Evolutionary conservation across 2,113 vertebrate genomes (phyloP).

Genomic region (Rhabdomys dilectus): DNA sequence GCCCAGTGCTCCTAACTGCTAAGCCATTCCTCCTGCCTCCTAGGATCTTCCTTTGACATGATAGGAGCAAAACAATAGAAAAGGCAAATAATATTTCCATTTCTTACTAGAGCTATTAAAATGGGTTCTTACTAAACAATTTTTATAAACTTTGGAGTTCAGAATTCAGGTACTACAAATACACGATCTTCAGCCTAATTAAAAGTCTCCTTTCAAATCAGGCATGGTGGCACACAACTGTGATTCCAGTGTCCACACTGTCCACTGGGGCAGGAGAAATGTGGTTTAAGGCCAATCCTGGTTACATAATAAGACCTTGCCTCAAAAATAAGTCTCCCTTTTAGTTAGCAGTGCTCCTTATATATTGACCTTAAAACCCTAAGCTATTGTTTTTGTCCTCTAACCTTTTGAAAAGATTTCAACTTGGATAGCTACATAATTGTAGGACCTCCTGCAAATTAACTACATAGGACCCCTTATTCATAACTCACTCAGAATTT

Average conservation of each 20-base stretch:
- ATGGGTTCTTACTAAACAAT: slow-evolving; percentile 54
- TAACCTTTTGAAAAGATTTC: slow-evolving; percentile 9
- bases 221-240: background rate
- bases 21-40: background rate
- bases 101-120: background rate
- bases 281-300: background rate
- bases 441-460: background rate
- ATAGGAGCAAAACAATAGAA: slow-evolving; percentile 45
- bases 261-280: background rate
- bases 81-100: slow-evolving; percentile 35
- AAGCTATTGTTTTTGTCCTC: slow-evolving; percentile 8
- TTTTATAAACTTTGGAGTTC: slow-evolving; percentile 61
- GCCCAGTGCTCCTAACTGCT: background rate
- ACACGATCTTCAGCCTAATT: background rate
- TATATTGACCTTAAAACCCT: background rate
- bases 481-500: slow-evolving; percentile 53
- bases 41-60: slow-evolving; percentile 48
- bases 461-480: background rate
- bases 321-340: slow-evolving; percentile 22
- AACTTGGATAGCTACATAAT: background rate
- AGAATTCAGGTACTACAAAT: slow-evolving; percentile 54
- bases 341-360: slow-evolving; percentile 42
- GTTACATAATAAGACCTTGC: background rate
- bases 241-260: background rate
- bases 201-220: background rate